Conservation (phyloP, 2,797 vertebrate species). For the Catostomus latipinnis region DNA sequence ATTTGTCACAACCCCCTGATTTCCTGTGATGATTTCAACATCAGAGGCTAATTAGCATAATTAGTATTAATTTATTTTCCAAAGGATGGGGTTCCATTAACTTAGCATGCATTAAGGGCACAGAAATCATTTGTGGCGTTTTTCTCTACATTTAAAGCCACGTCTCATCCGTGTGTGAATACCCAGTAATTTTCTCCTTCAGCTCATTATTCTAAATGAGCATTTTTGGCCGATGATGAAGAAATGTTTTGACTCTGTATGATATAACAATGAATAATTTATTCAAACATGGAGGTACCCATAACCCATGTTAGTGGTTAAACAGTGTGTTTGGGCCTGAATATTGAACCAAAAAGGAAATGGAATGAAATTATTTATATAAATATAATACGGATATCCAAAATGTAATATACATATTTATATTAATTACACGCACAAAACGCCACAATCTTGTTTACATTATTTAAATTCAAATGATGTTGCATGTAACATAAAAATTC, state of each 20-base stretch:
- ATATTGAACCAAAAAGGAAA: neutral
- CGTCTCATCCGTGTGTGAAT: neutral
- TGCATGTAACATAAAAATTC: neutral
- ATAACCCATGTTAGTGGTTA: neutral
- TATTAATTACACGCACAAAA: neutral
- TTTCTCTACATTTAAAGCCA: conserved; percentile 48
- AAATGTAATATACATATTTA: neutral
- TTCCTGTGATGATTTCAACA: conserved; percentile 64
- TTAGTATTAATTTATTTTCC: conserved; percentile 62
- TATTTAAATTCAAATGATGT: neutral
- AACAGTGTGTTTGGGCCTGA: conserved; percentile 2
- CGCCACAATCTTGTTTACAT: neutral
- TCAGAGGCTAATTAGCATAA: conserved; percentile 64
- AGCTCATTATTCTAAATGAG: conserved; percentile 27
- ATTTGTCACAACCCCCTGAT: conserved; percentile 66
- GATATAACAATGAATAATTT: conserved; percentile 10
- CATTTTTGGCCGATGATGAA: neutral
- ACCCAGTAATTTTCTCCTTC: conserved; percentile 7
- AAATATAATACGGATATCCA: neutral
- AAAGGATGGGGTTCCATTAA: conserved; percentile 61
- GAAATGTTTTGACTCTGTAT: conserved; percentile 13
- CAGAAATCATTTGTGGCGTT: conserved; percentile 53
- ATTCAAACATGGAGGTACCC: neutral
- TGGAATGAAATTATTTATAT: neutral
- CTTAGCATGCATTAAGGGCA: conserved; percentile 58